Percentiles rank a stretch among this genome's conserved stretches.
phyloP scores from a whole-genome alignment of 2,113 vertebrate species.

The Pimephales promelas region DNA sequence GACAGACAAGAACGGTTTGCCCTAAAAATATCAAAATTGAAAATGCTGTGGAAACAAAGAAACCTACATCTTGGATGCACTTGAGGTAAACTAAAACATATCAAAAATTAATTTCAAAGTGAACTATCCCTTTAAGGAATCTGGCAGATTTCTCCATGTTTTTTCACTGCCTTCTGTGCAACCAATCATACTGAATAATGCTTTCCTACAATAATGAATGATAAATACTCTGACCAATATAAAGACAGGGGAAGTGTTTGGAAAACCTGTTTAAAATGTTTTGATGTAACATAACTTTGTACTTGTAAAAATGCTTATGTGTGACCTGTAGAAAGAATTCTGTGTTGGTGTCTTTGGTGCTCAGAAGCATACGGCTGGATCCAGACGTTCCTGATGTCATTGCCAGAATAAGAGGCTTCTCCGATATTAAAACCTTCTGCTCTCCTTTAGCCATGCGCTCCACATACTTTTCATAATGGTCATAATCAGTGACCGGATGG shows the following conservation, averaged over 20 bases:
- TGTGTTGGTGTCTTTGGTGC: slow-evolving; percentile 67
- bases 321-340: slow-evolving; percentile 82
- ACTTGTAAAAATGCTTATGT: neutral
- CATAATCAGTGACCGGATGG: slow-evolving; percentile 73
- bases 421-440: slow-evolving; percentile 68
- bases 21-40: no score
- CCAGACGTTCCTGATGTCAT: slow-evolving; percentile 78
- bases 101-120: no score
- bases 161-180: neutral
- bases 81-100: no score
- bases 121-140: no score
- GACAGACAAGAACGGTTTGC: no score
- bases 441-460: slow-evolving; percentile 68
- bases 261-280: neutral
- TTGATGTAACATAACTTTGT: neutral
- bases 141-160: neutral
- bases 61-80: no score
- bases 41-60: no score
- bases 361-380: slow-evolving; percentile 72
- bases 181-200: neutral
- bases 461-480: slow-evolving; percentile 72
- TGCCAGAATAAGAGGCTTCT: slow-evolving; percentile 70
- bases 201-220: no score
- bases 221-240: neutral
- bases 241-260: neutral